Base-by-base conservation (phyloP, 2,113 vertebrate species). In the Rhinolophus sinicus region DNA sequence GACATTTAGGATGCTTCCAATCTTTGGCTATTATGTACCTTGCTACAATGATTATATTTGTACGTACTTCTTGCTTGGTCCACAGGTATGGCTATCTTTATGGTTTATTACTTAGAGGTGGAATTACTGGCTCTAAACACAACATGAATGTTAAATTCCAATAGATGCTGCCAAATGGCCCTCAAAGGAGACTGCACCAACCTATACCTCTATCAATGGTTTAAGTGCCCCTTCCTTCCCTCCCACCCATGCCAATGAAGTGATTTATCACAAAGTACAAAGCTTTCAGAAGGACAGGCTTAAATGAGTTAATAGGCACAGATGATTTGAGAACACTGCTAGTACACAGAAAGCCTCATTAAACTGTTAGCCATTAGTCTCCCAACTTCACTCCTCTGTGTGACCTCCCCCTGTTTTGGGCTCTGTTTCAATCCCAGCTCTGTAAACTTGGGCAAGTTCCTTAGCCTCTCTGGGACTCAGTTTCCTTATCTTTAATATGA, bases 71-170 rank as follows among this genome's bases (percentile, higher is more conserved):
- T 80, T 75, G 24, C 76, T 80, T 75, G 24, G 14, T 80, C 40
- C 38, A 75, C 35, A 62, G 8, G 21, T 93, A 26, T 62, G 47
- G 21, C 85, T 84, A 0, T 56, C 58, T 88, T 62, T 92, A 65
- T 7, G 8, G 16, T 62, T 92, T 96, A 94, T 89, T 62, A 64
- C 47, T 76, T 95, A 86, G 30, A 83, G 88, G 56, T 67, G 44
- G 33, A 50, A 80, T 76, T 73, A 9, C 85, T 93, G 62, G 24
- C 24, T 94, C 33, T 88, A 84, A 84, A 73, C 65, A 94, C 44
- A 84, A 24, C 30, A 47, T 78, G 84, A 90, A 65, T 93, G 88
- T 95, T 85, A 81, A 76, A 93, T 91, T 93, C 81, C 77, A 58
- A 8, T 28, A 70, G 65, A 26, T 76, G 40, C 18, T 76, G 16